phyloP scores from a whole-genome alignment of 2,888 invertebrate species.

The Ganaspis brasiliensis region DNA sequence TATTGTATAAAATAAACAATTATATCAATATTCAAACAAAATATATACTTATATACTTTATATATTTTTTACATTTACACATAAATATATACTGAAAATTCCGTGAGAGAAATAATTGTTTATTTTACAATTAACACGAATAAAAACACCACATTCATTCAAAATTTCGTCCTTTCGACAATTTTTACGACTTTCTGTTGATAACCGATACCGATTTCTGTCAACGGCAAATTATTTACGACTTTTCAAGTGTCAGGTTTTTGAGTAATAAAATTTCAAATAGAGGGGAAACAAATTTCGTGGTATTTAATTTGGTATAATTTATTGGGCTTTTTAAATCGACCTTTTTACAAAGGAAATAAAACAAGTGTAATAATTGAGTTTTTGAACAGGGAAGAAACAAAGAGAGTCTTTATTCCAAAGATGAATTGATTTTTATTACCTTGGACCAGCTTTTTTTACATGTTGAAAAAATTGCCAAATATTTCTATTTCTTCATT shows the following conservation, averaged over 20 bases:
- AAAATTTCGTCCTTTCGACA: neutral
- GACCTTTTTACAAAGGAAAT: neutral
- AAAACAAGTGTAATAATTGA: too few relatives aligned
- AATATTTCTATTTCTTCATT: neutral
- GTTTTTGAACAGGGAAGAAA: neutral
- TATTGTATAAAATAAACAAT: too few relatives aligned
- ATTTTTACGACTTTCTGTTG: conserved; percentile 8
- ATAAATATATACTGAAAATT: too few relatives aligned
- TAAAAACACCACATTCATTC: neutral
- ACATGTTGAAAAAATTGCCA: neutral
- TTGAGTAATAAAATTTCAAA: conserved; percentile 15
- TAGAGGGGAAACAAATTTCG: neutral
- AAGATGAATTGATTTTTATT: neutral
- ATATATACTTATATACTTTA: too few relatives aligned
- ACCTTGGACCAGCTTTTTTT: too few relatives aligned
- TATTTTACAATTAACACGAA: neutral
- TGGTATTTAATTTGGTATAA: neutral
- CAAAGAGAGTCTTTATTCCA: neutral
- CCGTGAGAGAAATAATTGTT: too few relatives aligned
- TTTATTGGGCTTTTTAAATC: neutral
- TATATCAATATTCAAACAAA: too few relatives aligned
- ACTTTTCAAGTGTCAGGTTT: neutral
- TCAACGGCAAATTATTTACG: conserved; percentile 12
- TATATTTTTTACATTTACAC: too few relatives aligned
- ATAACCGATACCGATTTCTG: conserved; percentile 8